phyloP scores from a whole-genome alignment of 2,888 invertebrate species.

The Drosophila prolongata region DNA sequence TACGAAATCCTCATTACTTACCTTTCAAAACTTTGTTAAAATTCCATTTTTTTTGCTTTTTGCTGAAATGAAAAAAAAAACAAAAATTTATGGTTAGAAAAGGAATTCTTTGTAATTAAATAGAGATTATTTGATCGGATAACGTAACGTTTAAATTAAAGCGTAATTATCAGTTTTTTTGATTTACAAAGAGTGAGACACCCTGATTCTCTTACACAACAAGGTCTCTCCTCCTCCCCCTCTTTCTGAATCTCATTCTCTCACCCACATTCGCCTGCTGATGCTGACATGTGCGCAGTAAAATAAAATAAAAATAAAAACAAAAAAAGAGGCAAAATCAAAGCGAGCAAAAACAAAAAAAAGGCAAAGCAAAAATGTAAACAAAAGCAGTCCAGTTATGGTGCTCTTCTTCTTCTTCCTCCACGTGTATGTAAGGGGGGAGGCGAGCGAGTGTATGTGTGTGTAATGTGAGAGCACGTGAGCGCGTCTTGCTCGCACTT shows the following conservation, averaged over 20 bases:
- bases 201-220: slow-evolving; percentile 59
- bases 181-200: slow-evolving; percentile 30
- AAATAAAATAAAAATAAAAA: slow-evolving; percentile 46
- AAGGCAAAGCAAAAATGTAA: slow-evolving; percentile 62
- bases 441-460: slow-evolving; percentile 7
- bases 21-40: slow-evolving; percentile 66
- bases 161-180: slow-evolving; percentile 22
- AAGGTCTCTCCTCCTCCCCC: slow-evolving; percentile 27
- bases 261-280: slow-evolving; percentile 24
- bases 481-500: slow-evolving; percentile 58
- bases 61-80: slow-evolving; percentile 60
- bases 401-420: slow-evolving; percentile 35
- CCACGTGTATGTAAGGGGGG: slow-evolving; percentile 38
- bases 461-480: slow-evolving; percentile 72
- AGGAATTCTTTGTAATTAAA: slow-evolving; percentile 13
- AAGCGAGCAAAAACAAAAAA: slow-evolving; percentile 44
- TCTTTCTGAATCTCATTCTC: slow-evolving; percentile 15
- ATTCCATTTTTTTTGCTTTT: slow-evolving; percentile 62
- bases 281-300: slow-evolving; percentile 71
- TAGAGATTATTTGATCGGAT: slow-evolving; percentile 3
- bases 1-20: slow-evolving; percentile 35
- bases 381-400: slow-evolving; percentile 60
- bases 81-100: slow-evolving; percentile 10
- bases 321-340: slow-evolving; percentile 45
- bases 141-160: slow-evolving; percentile 21